These are phyloP conservation scores for Drosophila paranaensis DNA, from an alignment of 2,888 invertebrate species.

Conservation along the genomic window DNA sequence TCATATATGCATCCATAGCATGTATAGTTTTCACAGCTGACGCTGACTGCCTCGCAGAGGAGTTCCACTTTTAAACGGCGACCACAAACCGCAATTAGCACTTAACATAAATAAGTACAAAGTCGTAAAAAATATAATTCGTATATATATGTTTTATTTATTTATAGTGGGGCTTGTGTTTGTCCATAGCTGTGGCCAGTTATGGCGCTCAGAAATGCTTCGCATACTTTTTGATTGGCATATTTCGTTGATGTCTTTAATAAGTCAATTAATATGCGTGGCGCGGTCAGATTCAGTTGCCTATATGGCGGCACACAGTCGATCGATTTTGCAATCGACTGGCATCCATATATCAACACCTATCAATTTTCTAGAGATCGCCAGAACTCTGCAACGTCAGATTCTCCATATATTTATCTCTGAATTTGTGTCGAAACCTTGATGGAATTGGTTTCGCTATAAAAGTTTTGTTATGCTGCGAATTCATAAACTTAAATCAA, in stretches of 20 bases:
- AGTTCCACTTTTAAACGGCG: slow-evolving; percentile 53
- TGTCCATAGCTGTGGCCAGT: slow-evolving; percentile 25
- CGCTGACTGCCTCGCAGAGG: slow-evolving; percentile 25
- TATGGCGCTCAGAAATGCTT: slow-evolving; percentile 46
- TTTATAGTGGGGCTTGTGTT: slow-evolving; percentile 24
- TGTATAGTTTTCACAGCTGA: slow-evolving; percentile 25
- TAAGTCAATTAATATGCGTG: slow-evolving; percentile 72
- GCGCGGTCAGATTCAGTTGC: slow-evolving; percentile 53
- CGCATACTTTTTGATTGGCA: slow-evolving; percentile 67
- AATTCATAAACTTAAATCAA: slow-evolving; percentile 31
- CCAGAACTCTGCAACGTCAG: neutral
- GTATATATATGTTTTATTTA: slow-evolving; percentile 13
- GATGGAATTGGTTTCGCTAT: slow-evolving; percentile 48
- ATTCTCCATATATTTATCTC: slow-evolving; percentile 11
- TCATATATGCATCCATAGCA: neutral
- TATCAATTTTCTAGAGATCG: slow-evolving; percentile 36
- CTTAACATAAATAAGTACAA: slow-evolving; percentile 72
- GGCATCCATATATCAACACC: slow-evolving; percentile 76
- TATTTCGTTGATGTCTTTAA: slow-evolving; percentile 61
- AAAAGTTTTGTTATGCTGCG: slow-evolving; percentile 10
- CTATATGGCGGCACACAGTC: slow-evolving; percentile 43
- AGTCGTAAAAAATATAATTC: slow-evolving; percentile 43
- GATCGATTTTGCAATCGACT: slow-evolving; percentile 58
- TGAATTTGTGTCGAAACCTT: slow-evolving; percentile 67
- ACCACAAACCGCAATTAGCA: slow-evolving; percentile 75